Evolutionary conservation across 2,888 invertebrate genomes (phyloP), one percentile per base, ranked within the genome.

Genomic region (Drosophila merina): DNA sequence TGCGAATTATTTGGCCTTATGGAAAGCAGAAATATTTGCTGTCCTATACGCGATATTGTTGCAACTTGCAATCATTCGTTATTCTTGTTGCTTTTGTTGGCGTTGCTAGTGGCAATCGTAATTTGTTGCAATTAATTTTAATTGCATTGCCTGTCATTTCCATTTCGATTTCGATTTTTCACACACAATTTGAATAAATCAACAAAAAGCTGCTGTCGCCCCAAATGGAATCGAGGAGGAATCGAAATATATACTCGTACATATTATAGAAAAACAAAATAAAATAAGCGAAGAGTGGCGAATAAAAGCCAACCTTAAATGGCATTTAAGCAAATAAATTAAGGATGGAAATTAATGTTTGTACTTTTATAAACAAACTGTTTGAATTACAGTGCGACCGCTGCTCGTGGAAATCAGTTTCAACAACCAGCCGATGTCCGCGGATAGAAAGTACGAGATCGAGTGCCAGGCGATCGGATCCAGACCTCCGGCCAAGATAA

Each of bases 401-500:
- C 91, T 97, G 54, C 92, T 94, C 64, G 97, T 97, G 74, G 95
- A 95, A 89, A 96, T 97, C 79, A 90, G 96, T 72, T 95, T 95
- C 77, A 94, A 95, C 89, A 96, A 96, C 88, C 96, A 96, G 84
- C 96, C 97, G 0, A 93, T 97, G 68, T 96, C 97, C 36, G 96
- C 97, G 0, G 96, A 96, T 72, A 93, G 96, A 86, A 94, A 94
- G 88, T 96, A 97, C 74, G 95, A 96, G 88, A 93, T 97, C 76
- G 95, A 95, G 38, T 98, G 97, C 90, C 95, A 95, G 90, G 95
- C 96, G 0, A 94, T 95, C 50, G 97, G 97, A 0, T 97, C 97
- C 3, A 92, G 96, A 72, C 97, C 97, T 0, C 95, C 97, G 0
- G 97, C 97, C 0, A 93, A 95, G 86, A 95, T 97, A 72, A 94